Percentiles rank a stretch among this genome's conserved stretches.
phyloP scores from a whole-genome alignment of 1,140 invertebrate genomes.

The Coenobita brevimanus region DNA sequence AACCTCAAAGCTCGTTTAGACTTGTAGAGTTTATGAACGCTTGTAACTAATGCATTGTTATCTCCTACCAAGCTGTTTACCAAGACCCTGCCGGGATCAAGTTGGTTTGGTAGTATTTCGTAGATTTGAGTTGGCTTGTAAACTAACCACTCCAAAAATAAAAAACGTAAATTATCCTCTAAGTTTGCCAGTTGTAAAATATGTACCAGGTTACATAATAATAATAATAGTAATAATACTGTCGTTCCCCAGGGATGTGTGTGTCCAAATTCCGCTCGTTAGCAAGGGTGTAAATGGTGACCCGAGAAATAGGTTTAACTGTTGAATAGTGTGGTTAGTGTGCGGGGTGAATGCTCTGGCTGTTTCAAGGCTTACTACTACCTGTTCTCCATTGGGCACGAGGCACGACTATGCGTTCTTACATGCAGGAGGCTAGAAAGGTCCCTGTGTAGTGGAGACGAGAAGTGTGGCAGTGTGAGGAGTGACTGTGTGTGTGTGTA shows the following conservation, averaged over 20 bases:
- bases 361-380: conserved; percentile 47
- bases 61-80: no score
- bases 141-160: no score
- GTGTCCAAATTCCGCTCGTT: conserved; percentile 54
- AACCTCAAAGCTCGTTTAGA: no score
- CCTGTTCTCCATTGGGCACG: conserved; percentile 43
- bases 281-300: conserved; percentile 51
- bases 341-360: conserved; percentile 49
- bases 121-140: no score
- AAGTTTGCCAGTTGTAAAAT: conserved; percentile 46
- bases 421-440: conserved; percentile 27
- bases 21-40: no score
- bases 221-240: no score
- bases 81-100: no score
- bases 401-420: conserved; percentile 58
- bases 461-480: no score
- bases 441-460: no score
- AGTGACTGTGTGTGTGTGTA: no score
- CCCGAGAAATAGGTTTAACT: conserved; percentile 48
- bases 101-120: no score
- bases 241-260: conserved; percentile 53
- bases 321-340: conserved; percentile 60
- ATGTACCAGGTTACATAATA: conserved; percentile 42
- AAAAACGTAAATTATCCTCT: conserved; percentile 46
- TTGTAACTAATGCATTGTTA: no score